Base-by-base conservation (phyloP, 2,797 vertebrate species). In the Rhinella marina region DNA sequence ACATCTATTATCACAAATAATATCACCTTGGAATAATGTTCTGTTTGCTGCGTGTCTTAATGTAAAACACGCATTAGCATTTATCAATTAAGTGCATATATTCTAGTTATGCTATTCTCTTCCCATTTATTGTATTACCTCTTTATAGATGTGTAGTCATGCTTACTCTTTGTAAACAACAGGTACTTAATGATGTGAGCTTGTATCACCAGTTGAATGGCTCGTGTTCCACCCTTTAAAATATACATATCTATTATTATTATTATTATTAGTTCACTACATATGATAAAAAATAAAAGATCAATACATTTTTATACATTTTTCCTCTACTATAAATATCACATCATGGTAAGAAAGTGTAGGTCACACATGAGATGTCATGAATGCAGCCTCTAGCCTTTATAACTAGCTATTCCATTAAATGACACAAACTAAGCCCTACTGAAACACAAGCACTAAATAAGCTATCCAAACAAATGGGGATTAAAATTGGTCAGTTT, bases 131-230 rank as follows among this genome's bases (percentile, higher is more conserved):
- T 41, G 25, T 12, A 86, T 92, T 91, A 97, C 97, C 96, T 96
- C 86, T 91, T 90, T 87, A 95, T 89, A 57, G 90, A 88, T 52
- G 81, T 29, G 0, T 90, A 7, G 2, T 93, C 93, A 12, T 91
- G 88, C 3, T 50, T 82, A 56, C 91, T 91, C 61, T 68, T 91
- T 32, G 90, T 10, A 59, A 97, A 98, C 79, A 98, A 91, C 90
- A 98, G 90, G 90, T 95, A 73, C 90, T 95, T 95, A 88, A 98
- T 93, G 90, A 98, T 85, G 16, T 93, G 92, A 0, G 95, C 96
- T 91, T 98, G 97, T 0, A 98, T 92, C 0, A 94, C 95, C 93
- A 95, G 97, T 94, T 97, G 96, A 81, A 98, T 78, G 54, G 95
- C 92, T 76, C 90, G 90, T 0, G 94, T 87, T 73, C 96, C 96